Conservation (phyloP, 2,888 invertebrate species). For the Thymelicus acteon region DNA sequence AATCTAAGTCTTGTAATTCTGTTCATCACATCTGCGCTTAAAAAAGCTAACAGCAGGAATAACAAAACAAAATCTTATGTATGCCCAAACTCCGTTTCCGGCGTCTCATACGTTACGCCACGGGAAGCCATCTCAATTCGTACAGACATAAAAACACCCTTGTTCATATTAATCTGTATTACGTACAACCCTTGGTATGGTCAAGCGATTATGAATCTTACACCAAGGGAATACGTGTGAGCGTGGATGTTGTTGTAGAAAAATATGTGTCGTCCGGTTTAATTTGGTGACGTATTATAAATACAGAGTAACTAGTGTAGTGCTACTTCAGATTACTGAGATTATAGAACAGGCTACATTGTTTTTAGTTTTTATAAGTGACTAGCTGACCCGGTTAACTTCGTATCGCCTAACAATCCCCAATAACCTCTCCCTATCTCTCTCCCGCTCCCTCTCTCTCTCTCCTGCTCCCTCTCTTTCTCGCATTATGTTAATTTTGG, state of each 20-base stretch:
- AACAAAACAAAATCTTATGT: slow-evolving; percentile 5
- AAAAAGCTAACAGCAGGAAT: too few species aligned
- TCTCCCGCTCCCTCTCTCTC: too few species aligned
- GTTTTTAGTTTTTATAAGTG: too few species aligned
- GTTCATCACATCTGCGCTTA: too few species aligned
- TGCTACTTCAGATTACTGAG: neutral
- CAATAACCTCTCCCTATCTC: too few species aligned
- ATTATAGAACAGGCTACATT: too few species aligned
- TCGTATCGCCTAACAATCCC: too few species aligned
- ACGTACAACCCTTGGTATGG: slow-evolving; percentile 11
- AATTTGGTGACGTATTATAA: slow-evolving; percentile 1
- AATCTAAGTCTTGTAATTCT: too few species aligned
- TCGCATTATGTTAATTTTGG: too few species aligned
- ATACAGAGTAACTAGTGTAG: neutral
- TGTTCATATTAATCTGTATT: slow-evolving; percentile 29
- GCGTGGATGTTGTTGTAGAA: neutral
- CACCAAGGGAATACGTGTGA: neutral
- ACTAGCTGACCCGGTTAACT: too few species aligned
- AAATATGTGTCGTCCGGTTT: slow-evolving; percentile 3
- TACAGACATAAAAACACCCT: slow-evolving; percentile 21
- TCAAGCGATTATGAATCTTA: neutral
- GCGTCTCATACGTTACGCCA: slow-evolving; percentile 13
- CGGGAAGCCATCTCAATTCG: slow-evolving; percentile 18
- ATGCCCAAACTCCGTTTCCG: neutral
- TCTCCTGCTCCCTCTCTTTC: too few species aligned